Evolutionary conservation across 1,140 invertebrate species (phyloP), one percentile per base, ranked within the genome.

Genomic region (Coenobita brevimanus): DNA sequence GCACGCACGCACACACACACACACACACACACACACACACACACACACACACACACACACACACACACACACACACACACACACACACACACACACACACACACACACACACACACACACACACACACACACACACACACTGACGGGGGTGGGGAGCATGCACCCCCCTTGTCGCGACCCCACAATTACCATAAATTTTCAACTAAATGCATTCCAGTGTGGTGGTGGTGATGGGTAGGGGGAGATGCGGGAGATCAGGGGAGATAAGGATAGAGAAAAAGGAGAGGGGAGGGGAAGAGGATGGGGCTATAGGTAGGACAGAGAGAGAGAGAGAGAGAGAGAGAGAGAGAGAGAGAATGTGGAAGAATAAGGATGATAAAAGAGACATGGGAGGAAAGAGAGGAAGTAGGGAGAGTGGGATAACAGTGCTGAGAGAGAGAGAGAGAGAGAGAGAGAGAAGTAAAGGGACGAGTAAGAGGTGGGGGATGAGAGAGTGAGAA

Each of bases 161-260:
- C 54, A 57, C 17, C 57, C 46, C 41, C 38, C 71, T n/a, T 38
- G 2, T 3, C 64, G 21, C 38, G 21, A 38, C 64, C 80, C 80
- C 67, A 27, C 80, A 82, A 82, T 82, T 82, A 82, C 80, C 80
- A 82, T 82, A 82, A 82, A 82, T 82, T 46, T 69, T 82, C 80
- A 50, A 82, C 80, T 82, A 82, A 82, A 71, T 69, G 80, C 80
- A 82, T 82, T 82, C 57, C 64, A 46, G 64, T 50, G n/a, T 82
- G 79, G 60, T 67, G 79, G 79, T 43, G 64, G 60, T 67, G 54
- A 36, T 46, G 73, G 27, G 38, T 21, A 43, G 24, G 21, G 24
- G 41, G 13, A n/a, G n/a, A n/a, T n/a, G n/a, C n/a, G n/a, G n/a
- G n/a, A n/a, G n/a, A n/a, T 30, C 0, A 10, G 24, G 67, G 67